These are phyloP conservation scores for Acleris emargana DNA, from an alignment of 2,888 invertebrate genomes.

Conservation along the genomic window DNA sequence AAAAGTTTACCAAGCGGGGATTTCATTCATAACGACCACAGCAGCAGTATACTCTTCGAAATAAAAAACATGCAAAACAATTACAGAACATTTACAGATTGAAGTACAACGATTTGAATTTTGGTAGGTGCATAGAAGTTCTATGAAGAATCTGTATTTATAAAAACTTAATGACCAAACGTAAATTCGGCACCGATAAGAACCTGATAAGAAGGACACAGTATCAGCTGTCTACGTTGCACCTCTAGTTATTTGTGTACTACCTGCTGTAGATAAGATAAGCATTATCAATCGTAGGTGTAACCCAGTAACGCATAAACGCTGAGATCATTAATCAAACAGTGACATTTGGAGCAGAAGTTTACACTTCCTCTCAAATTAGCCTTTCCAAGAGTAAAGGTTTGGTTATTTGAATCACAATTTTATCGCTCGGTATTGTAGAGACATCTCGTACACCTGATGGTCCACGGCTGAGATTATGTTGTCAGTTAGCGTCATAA, in stretches of 20 bases:
- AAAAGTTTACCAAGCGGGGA: conserved; percentile 13
- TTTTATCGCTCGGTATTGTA: background rate
- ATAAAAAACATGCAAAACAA: background rate
- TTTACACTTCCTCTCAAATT: too few relatives aligned
- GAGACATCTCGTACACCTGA: conserved; percentile 23
- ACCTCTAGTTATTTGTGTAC: conserved; percentile 54
- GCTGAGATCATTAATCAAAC: conserved; percentile 39
- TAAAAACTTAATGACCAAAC: background rate
- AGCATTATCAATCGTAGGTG: conserved; percentile 55
- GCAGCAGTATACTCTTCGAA: background rate
- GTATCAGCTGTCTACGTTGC: conserved; percentile 44
- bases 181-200: conserved; percentile 5
- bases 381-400: too few relatives aligned
- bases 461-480: conserved; percentile 46
- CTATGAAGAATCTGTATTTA: too few relatives aligned
- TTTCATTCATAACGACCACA: conserved; percentile 3
- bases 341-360: background rate
- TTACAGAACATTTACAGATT: too few relatives aligned
- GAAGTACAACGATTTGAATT: too few relatives aligned
- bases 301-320: conserved; percentile 52
- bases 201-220: conserved; percentile 33
- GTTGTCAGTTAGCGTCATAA: conserved; percentile 63
- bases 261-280: conserved; percentile 66
- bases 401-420: too few relatives aligned
- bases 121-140: too few relatives aligned